Conservation (phyloP, 2,888 invertebrate species). For the Melinaea marsaeus region DNA sequence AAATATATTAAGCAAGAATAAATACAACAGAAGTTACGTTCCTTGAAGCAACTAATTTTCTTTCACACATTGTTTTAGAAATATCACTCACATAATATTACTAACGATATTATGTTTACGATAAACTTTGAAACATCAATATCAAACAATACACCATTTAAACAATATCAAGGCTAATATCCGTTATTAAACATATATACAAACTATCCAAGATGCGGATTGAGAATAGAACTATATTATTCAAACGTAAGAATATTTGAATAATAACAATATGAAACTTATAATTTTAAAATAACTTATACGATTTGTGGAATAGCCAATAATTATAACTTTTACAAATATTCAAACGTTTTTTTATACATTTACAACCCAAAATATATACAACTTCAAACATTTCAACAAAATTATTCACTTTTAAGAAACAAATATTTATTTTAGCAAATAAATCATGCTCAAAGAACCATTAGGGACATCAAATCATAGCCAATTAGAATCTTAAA, state of each 20-base stretch:
- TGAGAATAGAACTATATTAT: background rate
- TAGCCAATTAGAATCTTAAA: background rate
- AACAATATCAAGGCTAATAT: slow-evolving; percentile 2
- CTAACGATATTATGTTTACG: no score
- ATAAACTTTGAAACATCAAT: background rate
- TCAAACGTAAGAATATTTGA: background rate
- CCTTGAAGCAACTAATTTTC: background rate
- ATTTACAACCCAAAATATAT: background rate
- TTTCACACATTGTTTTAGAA: background rate
- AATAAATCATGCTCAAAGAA: background rate
- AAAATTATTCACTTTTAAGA: background rate
- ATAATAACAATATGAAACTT: background rate
- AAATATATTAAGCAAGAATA: no score
- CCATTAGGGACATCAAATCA: background rate
- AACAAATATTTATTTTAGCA: background rate
- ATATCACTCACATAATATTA: no score
- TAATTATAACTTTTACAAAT: background rate
- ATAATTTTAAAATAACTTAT: background rate
- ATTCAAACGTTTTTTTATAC: background rate
- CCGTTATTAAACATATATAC: background rate
- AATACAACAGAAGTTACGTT: background rate
- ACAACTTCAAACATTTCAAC: background rate
- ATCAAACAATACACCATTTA: background rate
- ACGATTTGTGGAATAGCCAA: background rate
- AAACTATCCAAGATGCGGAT: background rate